phyloP scores from a whole-genome alignment of 2,113 vertebrate species.

The Phaetusa simplex region DNA sequence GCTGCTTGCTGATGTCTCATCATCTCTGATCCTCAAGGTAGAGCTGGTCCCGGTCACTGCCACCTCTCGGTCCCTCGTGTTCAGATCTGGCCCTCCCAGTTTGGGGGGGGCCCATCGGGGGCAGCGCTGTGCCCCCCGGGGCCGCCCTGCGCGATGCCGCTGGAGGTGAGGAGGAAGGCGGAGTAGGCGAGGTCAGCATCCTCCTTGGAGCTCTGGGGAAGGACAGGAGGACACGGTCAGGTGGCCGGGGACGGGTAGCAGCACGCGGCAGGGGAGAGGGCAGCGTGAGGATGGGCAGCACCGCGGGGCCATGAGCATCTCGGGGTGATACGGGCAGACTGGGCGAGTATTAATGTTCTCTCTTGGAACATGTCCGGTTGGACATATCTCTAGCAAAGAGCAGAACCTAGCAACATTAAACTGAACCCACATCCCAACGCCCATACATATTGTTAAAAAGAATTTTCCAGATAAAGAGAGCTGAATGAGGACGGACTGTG shows the following conservation, averaged over 20 bases:
- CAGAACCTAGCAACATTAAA: background rate
- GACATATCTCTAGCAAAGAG: background rate
- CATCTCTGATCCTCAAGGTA: background rate
- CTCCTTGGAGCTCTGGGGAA: slow-evolving; percentile 75
- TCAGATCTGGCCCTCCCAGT: background rate
- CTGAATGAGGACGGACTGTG: background rate
- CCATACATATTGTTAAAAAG: background rate
- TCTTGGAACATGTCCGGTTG: background rate
- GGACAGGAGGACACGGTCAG: background rate
- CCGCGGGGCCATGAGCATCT: background rate
- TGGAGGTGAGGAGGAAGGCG: slow-evolving; percentile 64
- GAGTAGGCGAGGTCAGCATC: slow-evolving; percentile 73
- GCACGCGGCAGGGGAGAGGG: background rate
- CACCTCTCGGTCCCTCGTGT: background rate
- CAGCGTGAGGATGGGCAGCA: background rate
- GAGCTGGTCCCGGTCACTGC: background rate
- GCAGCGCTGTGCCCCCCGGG: background rate
- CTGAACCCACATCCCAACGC: background rate
- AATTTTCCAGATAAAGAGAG: background rate
- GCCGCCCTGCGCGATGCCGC: background rate
- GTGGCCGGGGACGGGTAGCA: fast-evolving
- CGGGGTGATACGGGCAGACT: fast-evolving
- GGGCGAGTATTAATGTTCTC: background rate
- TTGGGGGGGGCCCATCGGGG: fast-evolving
- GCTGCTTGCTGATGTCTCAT: background rate